A percentile compares a stretch with the other conserved stretches of the same genome.
Conservation (phyloP, 2,113 vertebrate genomes). For the Engystomops pustulosus region DNA sequence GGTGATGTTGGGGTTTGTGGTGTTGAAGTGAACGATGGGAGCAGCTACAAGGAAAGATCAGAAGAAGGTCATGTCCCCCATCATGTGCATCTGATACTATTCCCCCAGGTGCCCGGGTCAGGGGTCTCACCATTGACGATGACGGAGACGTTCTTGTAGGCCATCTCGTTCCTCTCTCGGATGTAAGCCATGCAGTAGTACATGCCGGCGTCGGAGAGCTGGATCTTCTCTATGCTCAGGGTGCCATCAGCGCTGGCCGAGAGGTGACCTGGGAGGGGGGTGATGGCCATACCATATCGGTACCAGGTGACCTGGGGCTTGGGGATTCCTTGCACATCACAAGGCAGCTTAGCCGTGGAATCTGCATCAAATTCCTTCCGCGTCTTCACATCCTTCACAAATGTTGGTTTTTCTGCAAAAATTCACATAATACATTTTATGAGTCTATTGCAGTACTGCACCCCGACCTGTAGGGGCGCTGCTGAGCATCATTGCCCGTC, state of each 20-base stretch:
- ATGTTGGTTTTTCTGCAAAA: slow-evolving; percentile 29
- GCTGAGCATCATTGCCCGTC: background rate
- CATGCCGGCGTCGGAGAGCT: slow-evolving; percentile 47
- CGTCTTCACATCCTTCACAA: background rate
- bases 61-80: background rate
- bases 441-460: background rate
- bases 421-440: background rate
- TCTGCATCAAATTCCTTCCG: background rate
- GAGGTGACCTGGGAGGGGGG: slow-evolving; percentile 29
- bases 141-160: slow-evolving; percentile 14
- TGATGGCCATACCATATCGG: background rate
- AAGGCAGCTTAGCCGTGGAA: background rate
- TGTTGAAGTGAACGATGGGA: slow-evolving; percentile 22
- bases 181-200: slow-evolving; percentile 57
- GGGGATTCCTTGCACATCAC: slow-evolving; percentile 12
- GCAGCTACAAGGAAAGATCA: background rate
- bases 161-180: slow-evolving; percentile 40
- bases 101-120: background rate
- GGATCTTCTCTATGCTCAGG: slow-evolving; percentile 27
- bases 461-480: background rate
- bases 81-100: background rate
- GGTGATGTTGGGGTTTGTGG: background rate
- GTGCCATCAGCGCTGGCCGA: background rate
- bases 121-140: slow-evolving; percentile 52
- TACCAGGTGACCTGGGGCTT: slow-evolving; percentile 37